Conservation (phyloP, 53 echinoderm and acorn worm species). For the Astropecten irregularis region DNA sequence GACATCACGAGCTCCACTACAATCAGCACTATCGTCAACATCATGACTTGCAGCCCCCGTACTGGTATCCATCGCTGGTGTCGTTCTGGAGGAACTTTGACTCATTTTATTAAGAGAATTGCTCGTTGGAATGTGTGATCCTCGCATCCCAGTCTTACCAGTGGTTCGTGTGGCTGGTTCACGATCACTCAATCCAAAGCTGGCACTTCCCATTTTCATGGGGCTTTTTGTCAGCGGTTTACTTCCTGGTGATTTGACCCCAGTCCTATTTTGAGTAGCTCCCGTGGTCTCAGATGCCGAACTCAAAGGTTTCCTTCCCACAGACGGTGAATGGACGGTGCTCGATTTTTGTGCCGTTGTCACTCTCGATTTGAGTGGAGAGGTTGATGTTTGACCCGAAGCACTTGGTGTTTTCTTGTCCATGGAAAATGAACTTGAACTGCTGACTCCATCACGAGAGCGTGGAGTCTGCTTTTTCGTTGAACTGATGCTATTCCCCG, state of each 20-base stretch:
- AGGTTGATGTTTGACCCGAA: background rate
- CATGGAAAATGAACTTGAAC: slow-evolving; percentile 3
- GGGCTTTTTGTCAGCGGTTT: slow-evolving; percentile 15
- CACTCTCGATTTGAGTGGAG: background rate
- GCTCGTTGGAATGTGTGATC: background rate
- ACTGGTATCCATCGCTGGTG: background rate
- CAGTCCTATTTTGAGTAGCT: slow-evolving; percentile 1
- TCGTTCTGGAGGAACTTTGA: background rate
- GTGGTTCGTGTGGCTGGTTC: slow-evolving; percentile 4
- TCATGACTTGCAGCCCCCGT: background rate
- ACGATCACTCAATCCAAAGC: slow-evolving; percentile 35
- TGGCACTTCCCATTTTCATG: slow-evolving; percentile 53
- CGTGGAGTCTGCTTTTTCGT: background rate
- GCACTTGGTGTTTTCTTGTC: background rate
- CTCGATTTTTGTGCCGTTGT: slow-evolving; percentile 10
- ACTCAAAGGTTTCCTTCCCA: background rate
- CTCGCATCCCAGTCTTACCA: slow-evolving; percentile 5
- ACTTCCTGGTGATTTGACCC: slow-evolving; percentile 10
- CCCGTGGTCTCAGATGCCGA: background rate
- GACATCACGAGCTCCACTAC: background rate
- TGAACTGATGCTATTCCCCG: background rate
- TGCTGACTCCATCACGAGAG: background rate
- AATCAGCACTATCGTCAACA: background rate
- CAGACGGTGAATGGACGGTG: slow-evolving; percentile 17
- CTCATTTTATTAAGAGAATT: background rate